Evolutionary conservation across 2,113 vertebrate genomes (phyloP).

Genomic region (Hyperopisus bebe): DNA sequence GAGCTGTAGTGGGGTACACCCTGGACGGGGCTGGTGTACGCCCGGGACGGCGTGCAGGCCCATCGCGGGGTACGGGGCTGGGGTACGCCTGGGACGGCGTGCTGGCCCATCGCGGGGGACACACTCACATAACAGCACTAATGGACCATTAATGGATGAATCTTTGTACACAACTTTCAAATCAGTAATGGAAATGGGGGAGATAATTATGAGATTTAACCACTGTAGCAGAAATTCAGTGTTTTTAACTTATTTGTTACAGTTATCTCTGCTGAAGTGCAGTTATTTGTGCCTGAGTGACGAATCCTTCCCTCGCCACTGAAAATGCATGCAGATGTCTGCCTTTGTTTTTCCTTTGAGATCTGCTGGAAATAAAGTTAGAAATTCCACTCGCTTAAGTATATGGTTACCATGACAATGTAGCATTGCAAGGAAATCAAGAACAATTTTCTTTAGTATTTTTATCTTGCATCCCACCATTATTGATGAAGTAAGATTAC

Average conservation of each 20-base stretch:
- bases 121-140: background rate
- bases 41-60: no score
- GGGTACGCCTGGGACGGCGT: background rate
- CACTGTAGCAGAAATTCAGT: background rate
- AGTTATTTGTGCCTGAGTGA: background rate
- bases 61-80: no score
- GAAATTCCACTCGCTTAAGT: background rate
- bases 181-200: background rate
- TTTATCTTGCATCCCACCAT: background rate
- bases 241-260: background rate
- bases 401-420: slow-evolving; percentile 7
- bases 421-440: background rate
- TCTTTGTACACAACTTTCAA: background rate
- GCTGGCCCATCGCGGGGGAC: background rate
- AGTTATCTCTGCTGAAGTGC: no score
- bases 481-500: background rate
- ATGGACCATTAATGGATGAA: no score
- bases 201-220: background rate
- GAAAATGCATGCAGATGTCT: background rate
- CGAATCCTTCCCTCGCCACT: background rate
- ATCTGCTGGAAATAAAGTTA: background rate
- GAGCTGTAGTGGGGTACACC: no score
- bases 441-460: background rate
- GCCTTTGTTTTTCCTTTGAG: background rate
- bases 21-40: no score